Conservation (phyloP, 1,140 invertebrate genomes). For the Saxidomus purpurata region DNA sequence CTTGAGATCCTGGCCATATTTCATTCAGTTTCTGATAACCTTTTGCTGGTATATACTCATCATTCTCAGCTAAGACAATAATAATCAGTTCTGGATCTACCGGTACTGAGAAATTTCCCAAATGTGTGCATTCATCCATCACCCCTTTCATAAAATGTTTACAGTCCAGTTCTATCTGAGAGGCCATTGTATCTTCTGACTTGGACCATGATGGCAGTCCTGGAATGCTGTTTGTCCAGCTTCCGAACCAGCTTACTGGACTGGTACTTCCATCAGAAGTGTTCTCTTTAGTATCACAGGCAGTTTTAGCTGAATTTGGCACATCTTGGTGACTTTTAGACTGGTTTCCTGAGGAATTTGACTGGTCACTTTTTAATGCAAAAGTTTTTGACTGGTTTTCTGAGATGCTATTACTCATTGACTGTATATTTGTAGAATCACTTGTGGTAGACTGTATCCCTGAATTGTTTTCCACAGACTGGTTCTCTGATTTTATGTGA, state of each 20-base stretch:
- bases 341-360: conserved; percentile 11
- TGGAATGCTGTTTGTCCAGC: conserved; percentile 8
- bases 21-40: conserved; percentile 93
- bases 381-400: background rate
- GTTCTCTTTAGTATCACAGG: conserved; percentile 5
- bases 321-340: background rate
- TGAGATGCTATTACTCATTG: background rate
- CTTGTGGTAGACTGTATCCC: background rate
- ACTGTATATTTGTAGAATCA: background rate
- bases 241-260: conserved; percentile 3
- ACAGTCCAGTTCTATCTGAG: conserved; percentile 67
- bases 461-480: background rate
- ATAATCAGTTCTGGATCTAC: conserved; percentile 90
- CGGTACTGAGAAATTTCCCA: conserved; percentile 95
- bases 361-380: background rate
- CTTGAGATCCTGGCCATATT: conserved; percentile 96
- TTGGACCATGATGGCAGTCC: background rate
- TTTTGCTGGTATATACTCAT: conserved; percentile 97
- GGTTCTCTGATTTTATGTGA: background rate
- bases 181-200: background rate
- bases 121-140: conserved; percentile 99
- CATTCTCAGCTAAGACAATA: conserved; percentile 88
- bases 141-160: conserved; percentile 98
- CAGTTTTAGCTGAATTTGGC: background rate
- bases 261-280: background rate